Conservation (phyloP, 2,113 vertebrate genomes). For the Arizona elegans region DNA sequence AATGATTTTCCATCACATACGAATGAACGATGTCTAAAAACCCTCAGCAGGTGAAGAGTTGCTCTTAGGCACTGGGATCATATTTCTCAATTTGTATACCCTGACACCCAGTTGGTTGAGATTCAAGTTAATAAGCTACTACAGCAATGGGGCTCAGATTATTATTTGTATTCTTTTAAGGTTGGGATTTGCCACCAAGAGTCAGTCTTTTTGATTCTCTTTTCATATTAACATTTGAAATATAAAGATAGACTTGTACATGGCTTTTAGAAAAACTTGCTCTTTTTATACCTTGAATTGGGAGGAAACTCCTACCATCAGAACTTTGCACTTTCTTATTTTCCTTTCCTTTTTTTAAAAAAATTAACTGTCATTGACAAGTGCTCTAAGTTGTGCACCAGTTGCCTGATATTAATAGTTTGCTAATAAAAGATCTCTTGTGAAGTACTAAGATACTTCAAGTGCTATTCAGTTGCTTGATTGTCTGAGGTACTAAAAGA, state of each 20-base stretch:
- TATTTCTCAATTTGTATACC: background rate
- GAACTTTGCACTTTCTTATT: background rate
- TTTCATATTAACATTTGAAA: background rate
- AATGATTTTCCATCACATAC: background rate
- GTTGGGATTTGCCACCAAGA: background rate
- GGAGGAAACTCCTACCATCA: background rate
- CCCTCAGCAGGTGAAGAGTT: background rate
- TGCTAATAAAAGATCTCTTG: background rate
- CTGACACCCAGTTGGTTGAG: background rate
- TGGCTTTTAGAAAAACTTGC: background rate
- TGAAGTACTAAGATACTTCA: background rate
- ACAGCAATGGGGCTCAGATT: background rate
- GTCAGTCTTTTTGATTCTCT: background rate
- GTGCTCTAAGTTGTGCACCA: background rate
- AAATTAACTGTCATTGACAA: background rate
- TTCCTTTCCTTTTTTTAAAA: background rate
- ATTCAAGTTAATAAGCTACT: background rate
- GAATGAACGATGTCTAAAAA: background rate
- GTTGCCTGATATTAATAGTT: background rate
- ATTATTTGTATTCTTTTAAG: background rate
- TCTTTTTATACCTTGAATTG: background rate
- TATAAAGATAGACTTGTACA: background rate
- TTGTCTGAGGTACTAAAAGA: background rate
- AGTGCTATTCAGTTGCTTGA: background rate
- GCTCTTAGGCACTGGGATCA: background rate